Evolutionary conservation across 2,888 invertebrate genomes (phyloP).

Genomic region (Caradrina clavipalpis): DNA sequence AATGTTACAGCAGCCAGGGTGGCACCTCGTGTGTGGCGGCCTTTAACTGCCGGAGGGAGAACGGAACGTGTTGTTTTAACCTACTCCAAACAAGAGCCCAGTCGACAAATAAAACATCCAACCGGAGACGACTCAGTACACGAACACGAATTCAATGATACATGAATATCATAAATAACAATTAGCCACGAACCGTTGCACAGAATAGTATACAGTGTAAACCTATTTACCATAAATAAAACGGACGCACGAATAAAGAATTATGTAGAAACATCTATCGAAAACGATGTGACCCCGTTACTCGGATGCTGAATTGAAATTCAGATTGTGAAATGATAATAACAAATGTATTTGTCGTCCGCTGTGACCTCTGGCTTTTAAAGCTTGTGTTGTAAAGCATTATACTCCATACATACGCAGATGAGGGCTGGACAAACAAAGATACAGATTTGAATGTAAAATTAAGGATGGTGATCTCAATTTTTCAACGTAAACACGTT

Average conservation of each 20-base stretch:
- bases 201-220: slow-evolving; percentile 62
- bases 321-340: slow-evolving; percentile 86
- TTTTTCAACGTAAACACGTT: slow-evolving; percentile 82
- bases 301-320: slow-evolving; percentile 85
- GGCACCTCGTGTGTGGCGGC: slow-evolving; percentile 75
- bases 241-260: slow-evolving; percentile 74
- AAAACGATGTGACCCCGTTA: slow-evolving; percentile 88
- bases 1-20: slow-evolving; percentile 71
- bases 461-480: slow-evolving; percentile 82
- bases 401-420: slow-evolving; percentile 84
- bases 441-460: slow-evolving; percentile 86
- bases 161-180: slow-evolving; percentile 73
- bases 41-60: slow-evolving; percentile 70
- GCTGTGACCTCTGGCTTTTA: slow-evolving; percentile 83
- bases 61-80: slow-evolving; percentile 74
- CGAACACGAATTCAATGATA: slow-evolving; percentile 64
- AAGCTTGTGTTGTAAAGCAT: slow-evolving; percentile 77
- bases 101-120: slow-evolving; percentile 67
- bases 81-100: slow-evolving; percentile 67
- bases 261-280: slow-evolving; percentile 82
- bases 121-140: slow-evolving; percentile 52
- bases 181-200: slow-evolving; percentile 70
- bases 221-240: slow-evolving; percentile 67
- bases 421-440: slow-evolving; percentile 86
- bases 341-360: slow-evolving; percentile 85